Conservation (phyloP, 2,797 vertebrate species). For the Siniperca obscura region DNA sequence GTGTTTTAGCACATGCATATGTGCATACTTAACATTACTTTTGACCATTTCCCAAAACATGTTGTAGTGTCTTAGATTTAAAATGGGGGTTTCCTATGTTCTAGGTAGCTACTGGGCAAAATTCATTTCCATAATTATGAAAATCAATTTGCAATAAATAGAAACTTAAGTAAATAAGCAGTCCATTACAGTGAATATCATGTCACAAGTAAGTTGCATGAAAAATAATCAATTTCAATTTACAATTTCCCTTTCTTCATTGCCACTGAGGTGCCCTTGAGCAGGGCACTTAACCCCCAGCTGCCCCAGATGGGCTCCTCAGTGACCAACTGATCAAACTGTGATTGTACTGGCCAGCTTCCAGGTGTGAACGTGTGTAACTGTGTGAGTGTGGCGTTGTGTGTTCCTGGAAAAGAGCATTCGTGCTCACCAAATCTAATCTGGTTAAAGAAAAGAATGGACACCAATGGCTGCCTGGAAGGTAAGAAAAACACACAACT, state of each 20-base stretch:
- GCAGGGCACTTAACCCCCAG: constrained; percentile 14
- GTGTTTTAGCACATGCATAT: neutral
- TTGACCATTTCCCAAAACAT: neutral
- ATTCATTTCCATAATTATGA: neutral
- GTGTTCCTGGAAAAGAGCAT: constrained; percentile 9
- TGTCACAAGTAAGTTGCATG: neutral
- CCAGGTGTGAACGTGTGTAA: constrained; percentile 41
- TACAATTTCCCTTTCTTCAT: constrained; percentile 15
- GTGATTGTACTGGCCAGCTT: constrained; percentile 9
- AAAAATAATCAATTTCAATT: neutral
- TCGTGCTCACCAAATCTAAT: constrained; percentile 9
- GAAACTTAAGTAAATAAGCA: neutral
- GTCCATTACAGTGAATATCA: neutral
- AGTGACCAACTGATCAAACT: constrained; percentile 3
- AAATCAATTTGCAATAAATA: neutral
- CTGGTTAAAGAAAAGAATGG: neutral
- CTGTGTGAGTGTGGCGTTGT: neutral
- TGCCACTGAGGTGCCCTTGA: constrained; percentile 6
- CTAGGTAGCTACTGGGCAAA: neutral
- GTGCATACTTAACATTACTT: constrained; percentile 8
- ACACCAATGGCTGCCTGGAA: constrained; percentile 21
- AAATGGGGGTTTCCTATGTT: neutral
- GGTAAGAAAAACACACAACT: constrained; percentile 29
- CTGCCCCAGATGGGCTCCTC: constrained; percentile 14
- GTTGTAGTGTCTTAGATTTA: neutral